Conservation (phyloP, 2,888 invertebrate species). For the Pyralis farinalis region DNA sequence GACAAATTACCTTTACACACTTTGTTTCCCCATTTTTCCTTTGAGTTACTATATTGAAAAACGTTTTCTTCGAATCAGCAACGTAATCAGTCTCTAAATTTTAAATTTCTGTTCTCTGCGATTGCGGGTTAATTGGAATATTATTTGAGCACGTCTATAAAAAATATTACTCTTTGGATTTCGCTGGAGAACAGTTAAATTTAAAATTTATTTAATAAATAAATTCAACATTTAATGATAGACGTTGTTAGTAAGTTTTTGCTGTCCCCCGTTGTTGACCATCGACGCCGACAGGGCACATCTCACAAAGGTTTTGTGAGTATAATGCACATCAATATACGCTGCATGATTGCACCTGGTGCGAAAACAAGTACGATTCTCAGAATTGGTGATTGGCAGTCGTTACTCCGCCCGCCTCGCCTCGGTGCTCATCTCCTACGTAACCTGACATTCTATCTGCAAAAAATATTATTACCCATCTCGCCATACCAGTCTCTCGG, state of each 20-base stretch:
- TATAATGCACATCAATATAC: conserved; percentile 31
- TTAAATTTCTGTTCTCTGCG: too few species aligned
- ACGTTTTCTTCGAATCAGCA: too few species aligned
- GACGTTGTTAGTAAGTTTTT: conserved; percentile 1
- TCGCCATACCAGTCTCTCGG: conserved; percentile 9
- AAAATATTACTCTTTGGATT: too few species aligned
- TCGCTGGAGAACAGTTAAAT: too few species aligned
- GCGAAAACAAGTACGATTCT: conserved; percentile 55
- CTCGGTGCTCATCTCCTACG: conserved; percentile 16
- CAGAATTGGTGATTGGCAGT: conserved; percentile 57
- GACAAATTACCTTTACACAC: too few species aligned
- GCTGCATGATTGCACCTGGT: conserved; percentile 52
- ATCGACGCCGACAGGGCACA: conserved; percentile 13
- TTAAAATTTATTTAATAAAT: not conserved
- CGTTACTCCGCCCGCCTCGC: conserved; percentile 26
- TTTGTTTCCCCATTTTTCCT: too few species aligned
- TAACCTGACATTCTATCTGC: conserved; percentile 15
- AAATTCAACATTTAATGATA: not conserved
- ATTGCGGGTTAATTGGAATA: too few species aligned
- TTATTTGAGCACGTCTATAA: too few species aligned
- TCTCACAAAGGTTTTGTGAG: conserved; percentile 22
- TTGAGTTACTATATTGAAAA: too few species aligned
- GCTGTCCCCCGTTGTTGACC: not conserved
- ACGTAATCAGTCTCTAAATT: too few species aligned
- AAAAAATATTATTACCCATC: conserved; percentile 17